These are phyloP conservation scores for Nebria salina DNA, from an alignment of 2,888 invertebrate genomes.

Conservation along the genomic window DNA sequence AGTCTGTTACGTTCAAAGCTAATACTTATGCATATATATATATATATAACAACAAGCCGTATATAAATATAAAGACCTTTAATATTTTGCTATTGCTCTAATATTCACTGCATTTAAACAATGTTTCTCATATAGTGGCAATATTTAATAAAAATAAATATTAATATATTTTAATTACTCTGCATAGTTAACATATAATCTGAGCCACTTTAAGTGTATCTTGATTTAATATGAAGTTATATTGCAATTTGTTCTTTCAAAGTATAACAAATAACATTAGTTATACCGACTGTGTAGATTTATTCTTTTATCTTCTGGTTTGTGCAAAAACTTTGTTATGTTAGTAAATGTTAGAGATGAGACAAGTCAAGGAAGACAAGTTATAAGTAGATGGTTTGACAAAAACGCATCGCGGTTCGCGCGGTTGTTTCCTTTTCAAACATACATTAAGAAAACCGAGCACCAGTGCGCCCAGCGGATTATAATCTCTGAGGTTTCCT, in stretches of 20 bases:
- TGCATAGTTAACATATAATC: background rate
- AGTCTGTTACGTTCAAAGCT: background rate
- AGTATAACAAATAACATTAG: background rate
- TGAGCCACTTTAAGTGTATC: background rate
- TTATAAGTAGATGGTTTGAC: slow-evolving; percentile 12
- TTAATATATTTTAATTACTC: background rate
- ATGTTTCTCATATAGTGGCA: background rate
- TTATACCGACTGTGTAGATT: background rate
- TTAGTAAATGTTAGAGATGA: background rate
- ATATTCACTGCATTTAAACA: too few species aligned
- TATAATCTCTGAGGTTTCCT: slow-evolving; percentile 34
- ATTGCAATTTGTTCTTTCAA: too few species aligned
- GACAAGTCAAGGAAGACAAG: background rate
- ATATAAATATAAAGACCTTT: too few species aligned
- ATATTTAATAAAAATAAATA: background rate
- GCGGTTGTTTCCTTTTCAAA: slow-evolving; percentile 6
- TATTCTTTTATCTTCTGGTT: background rate
- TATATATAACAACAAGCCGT: background rate
- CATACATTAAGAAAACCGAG: background rate
- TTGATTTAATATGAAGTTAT: background rate
- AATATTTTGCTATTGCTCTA: too few species aligned
- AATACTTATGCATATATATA: background rate
- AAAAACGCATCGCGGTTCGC: slow-evolving; percentile 22
- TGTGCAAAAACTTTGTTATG: background rate
- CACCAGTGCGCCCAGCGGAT: slow-evolving; percentile 26